Evolutionary conservation across 2,797 vertebrate genomes (phyloP), one percentile per base, ranked within the genome.

Genomic region (Pygocentrus nattereri): DNA sequence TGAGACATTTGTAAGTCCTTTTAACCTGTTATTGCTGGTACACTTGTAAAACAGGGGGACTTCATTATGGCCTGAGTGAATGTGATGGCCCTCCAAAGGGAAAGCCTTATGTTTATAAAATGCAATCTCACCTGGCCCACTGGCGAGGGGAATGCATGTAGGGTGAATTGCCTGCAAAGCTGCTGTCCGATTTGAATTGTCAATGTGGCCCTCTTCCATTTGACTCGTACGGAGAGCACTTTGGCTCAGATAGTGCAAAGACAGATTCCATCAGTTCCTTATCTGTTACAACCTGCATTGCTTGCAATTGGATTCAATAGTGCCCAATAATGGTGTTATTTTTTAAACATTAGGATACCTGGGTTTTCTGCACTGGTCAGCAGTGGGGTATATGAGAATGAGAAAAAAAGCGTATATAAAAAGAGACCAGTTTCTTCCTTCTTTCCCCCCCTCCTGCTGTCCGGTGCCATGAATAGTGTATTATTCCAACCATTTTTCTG

Each of bases 321-420:
- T 91, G 89, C 92, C 94, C 94, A 94, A 96, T 96, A 96, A 95
- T 95, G 86, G 92, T 93, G 91, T 93, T 95, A 91, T 97, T 97
- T 96, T 95, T 96, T 96, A 96, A 96, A 97, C 95, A 95, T 96
- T 95, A 96, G 93, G 88, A 93, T 91, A 90, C 84, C 89, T 93
- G 92, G 91, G 71, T 88, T 93, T 96, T 97, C 93, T 97, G 96
- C 95, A 91, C 90, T 94, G 95, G 95, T 97, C 96, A 97, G 95
- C 95, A 95, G 85, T 89, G 89, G 90, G 83, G 71, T 89, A 80
- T 90, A 87, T 70, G 68, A 87, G 89, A 81, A 87, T 82, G 86
- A 85, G 85, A 86, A 87, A 76, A 81, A 73, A 81, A 87, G 38
- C 83, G 81, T 84, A 85, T 88, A 90, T 88, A 89, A 89, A 91